Evolutionary conservation across 2,888 invertebrate genomes (phyloP), one percentile per base, ranked within the genome.

Genomic region (Epirrhoe alternata): DNA sequence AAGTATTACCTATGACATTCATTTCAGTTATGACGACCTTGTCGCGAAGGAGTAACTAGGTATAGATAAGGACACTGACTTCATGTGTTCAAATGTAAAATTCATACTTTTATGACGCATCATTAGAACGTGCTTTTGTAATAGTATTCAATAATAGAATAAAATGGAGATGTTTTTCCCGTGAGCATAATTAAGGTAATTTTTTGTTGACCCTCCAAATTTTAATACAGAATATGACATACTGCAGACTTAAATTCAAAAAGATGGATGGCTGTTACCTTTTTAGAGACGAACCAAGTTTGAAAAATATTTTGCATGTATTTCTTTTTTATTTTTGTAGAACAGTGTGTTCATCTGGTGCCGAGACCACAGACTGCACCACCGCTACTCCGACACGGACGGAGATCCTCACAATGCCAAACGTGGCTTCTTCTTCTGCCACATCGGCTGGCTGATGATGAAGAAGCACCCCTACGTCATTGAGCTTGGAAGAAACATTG

Each of bases 361-460:
- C 12, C 92, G 97, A 33, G 97, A 97, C 82, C 97, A 97, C 82
- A 94, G 97, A 6, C 95, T 96, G 67, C 97, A 97, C 77, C 97
- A 97, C 86, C 97, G 97, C 80, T 97, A 95, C 75, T 89, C 94
- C 0, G 94, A 94, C 75, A 94, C 94, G 0, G 95, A 96, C 74
- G 97, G 94, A 0, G 97, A 97, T 82, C 97, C 97, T 0, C 97
- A 97, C 86, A 97, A 97, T 81, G 94, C 96, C 0, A 95, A 94
- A 54, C 91, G 97, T 52, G 98, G 98, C 0, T 97, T 98, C 91
- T 98, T 97, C 92, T 98, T 97, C 88, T 94, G 96, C 1, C 98
- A 98, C 84, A 94, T 98, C 60, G 98, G 98, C 7, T 98, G 98
- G 98, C 89, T 98, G 30, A 94, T 97, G 94, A 90, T 91, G 67